Evolutionary conservation across 2,888 invertebrate species (phyloP), one percentile per base, ranked within the genome.

Genomic region (Selenia dentaria): DNA sequence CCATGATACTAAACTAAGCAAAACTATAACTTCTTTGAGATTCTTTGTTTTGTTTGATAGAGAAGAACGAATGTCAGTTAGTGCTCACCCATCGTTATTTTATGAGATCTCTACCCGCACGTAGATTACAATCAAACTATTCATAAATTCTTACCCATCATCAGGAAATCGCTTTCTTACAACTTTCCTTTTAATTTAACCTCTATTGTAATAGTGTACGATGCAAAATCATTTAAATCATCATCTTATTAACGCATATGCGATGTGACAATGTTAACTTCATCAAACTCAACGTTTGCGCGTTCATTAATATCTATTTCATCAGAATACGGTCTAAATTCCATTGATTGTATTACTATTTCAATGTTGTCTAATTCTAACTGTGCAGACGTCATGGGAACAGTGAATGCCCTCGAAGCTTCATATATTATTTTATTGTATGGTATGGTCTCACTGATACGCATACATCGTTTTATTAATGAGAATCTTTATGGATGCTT

Each of bases 321-420:
- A 24, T 53, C 12, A 18, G 18, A 36, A 44, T 65, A 70, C 54
- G 57, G 69, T 56, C 48, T 41, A 60, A 53, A 57, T 64, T 74
- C 48, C 52, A 64, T 51, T 47, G 51, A 54, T 53, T 52, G 41
- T 44, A 43, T 38, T 47, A n/a, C 44, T 33, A 25, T 26, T 26
- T 27, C 28, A 2, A 4, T 26, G 20, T 37, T 8, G 35, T 65
- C 68, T 67, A 67, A 74, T 71, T 73, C 68, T 77, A 81, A 80
- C 81, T 76, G 74, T 76, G 65, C 59, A 66, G 62, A 66, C 71
- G 77, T 77, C 78, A 81, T 81, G 81, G 78, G 81, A 81, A 79
- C 69, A 68, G 61, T 57, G 62, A 61, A 64, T 66, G 62, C 64
- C 71, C 67, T 64, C 62, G 51, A 40, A 59, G 62, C 54, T 59